Percentiles rank a stretch among this genome's conserved stretches.
These are phyloP conservation scores for Catocala fraxini DNA, from an alignment of 2,888 invertebrate species.

Conservation along the genomic window DNA sequence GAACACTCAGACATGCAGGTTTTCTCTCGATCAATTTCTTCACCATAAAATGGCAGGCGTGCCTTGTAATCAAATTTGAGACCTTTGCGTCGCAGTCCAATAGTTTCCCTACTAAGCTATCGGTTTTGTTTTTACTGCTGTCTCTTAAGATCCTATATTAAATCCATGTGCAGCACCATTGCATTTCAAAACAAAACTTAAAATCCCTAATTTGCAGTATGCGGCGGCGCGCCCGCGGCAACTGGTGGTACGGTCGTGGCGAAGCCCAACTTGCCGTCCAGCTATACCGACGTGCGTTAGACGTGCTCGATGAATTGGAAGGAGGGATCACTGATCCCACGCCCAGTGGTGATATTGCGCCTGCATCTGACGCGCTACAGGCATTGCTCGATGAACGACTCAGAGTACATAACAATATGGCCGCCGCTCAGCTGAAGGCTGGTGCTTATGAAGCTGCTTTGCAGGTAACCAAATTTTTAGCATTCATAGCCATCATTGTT, in stretches of 20 bases:
- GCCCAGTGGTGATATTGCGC: slow-evolving; percentile 76
- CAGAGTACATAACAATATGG: slow-evolving; percentile 96
- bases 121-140: no score
- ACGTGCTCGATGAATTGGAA: slow-evolving; percentile 92
- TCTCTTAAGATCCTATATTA: no score
- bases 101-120: no score
- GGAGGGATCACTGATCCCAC: slow-evolving; percentile 89
- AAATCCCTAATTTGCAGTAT: slow-evolving; percentile 51
- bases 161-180: no score
- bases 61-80: no score
- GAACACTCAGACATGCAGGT: no score
- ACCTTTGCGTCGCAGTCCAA: no score
- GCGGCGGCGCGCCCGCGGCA: slow-evolving; percentile 92
- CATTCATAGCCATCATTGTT: no score
- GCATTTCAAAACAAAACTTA: no score
- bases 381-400: slow-evolving; percentile 92
- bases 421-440: slow-evolving; percentile 96
- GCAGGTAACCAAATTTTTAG: slow-evolving; percentile 87
- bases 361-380: slow-evolving; percentile 65
- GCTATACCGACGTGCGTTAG: slow-evolving; percentile 94
- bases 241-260: slow-evolving; percentile 95
- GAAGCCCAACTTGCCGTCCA: slow-evolving; percentile 94
- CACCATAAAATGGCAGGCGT: no score
- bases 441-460: slow-evolving; percentile 95
- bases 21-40: no score